phyloP scores from a whole-genome alignment of 2,888 invertebrate species.

The Dasypogon diadema region DNA sequence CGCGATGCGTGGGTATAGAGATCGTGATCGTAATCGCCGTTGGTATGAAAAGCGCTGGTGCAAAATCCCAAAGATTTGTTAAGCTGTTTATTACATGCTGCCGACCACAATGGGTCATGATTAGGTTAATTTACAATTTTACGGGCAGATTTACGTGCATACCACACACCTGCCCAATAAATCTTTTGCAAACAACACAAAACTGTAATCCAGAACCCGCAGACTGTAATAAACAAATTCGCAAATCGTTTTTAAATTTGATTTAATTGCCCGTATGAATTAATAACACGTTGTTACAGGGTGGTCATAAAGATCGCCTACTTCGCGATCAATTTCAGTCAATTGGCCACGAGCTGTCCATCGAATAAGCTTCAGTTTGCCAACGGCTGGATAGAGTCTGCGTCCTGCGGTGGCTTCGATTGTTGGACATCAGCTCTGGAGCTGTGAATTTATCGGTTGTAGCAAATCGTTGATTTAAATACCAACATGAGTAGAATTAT shows the following conservation, averaged over 20 bases:
- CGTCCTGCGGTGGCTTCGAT: background rate
- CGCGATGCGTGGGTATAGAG: no score
- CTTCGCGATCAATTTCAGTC: conserved; percentile 18
- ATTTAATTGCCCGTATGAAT: conserved; percentile 10
- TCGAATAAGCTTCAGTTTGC: background rate
- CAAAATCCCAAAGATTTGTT: background rate
- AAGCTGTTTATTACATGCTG: conserved; percentile 19
- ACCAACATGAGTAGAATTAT: conserved; percentile 1
- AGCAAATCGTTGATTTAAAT: conserved; percentile 16
- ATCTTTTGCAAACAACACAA: background rate
- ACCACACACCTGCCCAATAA: background rate
- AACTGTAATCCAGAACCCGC: background rate
- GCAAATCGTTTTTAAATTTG: conserved; percentile 16
- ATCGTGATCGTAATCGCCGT: conserved; percentile 27
- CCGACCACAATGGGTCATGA: background rate
- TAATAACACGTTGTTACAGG: conserved; percentile 9
- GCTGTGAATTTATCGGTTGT: conserved; percentile 5
- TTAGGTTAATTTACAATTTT: conserved; percentile 27
- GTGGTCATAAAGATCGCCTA: background rate
- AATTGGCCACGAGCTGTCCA: background rate
- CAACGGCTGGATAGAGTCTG: background rate
- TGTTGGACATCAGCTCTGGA: background rate
- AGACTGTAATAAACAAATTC: background rate
- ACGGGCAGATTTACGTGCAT: background rate
- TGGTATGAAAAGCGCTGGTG: conserved; percentile 18